Evolutionary conservation across 1,140 invertebrate species (phyloP).

Genomic region (Laodelphax striatellus): DNA sequence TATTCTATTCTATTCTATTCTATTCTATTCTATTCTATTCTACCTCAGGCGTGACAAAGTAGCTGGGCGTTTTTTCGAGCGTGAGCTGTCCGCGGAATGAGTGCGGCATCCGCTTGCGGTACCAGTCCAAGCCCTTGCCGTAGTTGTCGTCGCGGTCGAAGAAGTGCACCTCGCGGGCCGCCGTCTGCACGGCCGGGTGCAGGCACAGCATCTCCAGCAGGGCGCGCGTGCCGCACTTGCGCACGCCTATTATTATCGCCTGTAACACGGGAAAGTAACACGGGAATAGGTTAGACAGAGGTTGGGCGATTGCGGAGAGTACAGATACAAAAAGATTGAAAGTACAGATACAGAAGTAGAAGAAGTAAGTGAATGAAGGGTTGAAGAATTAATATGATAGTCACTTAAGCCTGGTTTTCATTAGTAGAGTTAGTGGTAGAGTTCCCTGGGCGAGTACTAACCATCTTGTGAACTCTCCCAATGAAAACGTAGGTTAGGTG

Average conservation of each 20-base stretch:
- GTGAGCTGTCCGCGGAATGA: constrained; percentile 83
- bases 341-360: too few species aligned
- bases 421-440: too few species aligned
- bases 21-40: constrained; percentile 16
- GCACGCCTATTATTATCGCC: constrained; percentile 86
- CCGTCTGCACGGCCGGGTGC: constrained; percentile 85
- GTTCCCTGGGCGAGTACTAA: too few species aligned
- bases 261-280: constrained; percentile 40
- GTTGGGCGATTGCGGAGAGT: neutral
- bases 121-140: constrained; percentile 83
- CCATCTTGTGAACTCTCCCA: too few species aligned
- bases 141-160: constrained; percentile 90
- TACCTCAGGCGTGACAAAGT: constrained; percentile 93
- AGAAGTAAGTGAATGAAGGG: too few species aligned
- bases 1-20: constrained; percentile 38
- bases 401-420: too few species aligned
- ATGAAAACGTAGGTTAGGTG: too few species aligned
- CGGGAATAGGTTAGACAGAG: neutral
- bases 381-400: too few species aligned
- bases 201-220: constrained; percentile 89
- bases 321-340: neutral
- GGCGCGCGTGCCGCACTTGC: constrained; percentile 88
- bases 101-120: constrained; percentile 82
- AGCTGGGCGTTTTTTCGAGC: constrained; percentile 95
- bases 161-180: constrained; percentile 86